Evolutionary conservation across 2,888 invertebrate species (phyloP).

Genomic region (Limnephilus marmoratus): DNA sequence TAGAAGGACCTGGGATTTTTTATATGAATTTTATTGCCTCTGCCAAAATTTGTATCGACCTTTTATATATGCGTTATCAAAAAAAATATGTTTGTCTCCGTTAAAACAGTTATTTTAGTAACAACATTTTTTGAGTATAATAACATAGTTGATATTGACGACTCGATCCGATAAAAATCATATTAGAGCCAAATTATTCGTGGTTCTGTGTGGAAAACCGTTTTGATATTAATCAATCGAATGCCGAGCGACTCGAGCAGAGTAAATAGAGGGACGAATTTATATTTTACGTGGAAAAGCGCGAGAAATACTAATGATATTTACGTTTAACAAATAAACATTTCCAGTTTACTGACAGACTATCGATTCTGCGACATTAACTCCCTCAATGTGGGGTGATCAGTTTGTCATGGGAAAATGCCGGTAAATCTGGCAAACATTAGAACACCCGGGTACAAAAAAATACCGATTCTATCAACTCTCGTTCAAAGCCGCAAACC

Average conservation of each 20-base stretch:
- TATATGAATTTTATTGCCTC: not conserved
- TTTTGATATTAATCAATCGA: constrained; percentile 37
- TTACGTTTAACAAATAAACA: constrained; percentile 37
- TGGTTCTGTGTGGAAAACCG: not conserved
- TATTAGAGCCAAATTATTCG: constrained; percentile 1
- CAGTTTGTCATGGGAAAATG: constrained; percentile 23
- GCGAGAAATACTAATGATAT: constrained; percentile 48
- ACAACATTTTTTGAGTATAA: not conserved
- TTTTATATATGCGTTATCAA: not conserved
- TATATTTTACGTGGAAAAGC: constrained; percentile 40
- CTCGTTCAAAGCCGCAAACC: not conserved
- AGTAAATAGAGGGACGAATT: constrained; percentile 37
- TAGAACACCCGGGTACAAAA: not conserved
- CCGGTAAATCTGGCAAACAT: constrained; percentile 4
- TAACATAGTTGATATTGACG: not conserved
- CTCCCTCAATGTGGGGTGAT: constrained; percentile 20
- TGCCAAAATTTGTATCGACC: not conserved
- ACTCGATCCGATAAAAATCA: not conserved
- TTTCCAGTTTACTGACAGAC: constrained; percentile 32
- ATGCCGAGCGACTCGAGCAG: constrained; percentile 2
- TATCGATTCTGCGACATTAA: constrained; percentile 43
- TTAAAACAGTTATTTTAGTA: not conserved
- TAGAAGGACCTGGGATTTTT: not conserved
- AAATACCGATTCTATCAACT: not conserved
- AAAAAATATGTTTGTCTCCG: not conserved